Percentiles rank a stretch among this genome's conserved stretches.
Evolutionary conservation across 2,888 invertebrate species (phyloP).

Genomic region (Tetragonisca angustula): DNA sequence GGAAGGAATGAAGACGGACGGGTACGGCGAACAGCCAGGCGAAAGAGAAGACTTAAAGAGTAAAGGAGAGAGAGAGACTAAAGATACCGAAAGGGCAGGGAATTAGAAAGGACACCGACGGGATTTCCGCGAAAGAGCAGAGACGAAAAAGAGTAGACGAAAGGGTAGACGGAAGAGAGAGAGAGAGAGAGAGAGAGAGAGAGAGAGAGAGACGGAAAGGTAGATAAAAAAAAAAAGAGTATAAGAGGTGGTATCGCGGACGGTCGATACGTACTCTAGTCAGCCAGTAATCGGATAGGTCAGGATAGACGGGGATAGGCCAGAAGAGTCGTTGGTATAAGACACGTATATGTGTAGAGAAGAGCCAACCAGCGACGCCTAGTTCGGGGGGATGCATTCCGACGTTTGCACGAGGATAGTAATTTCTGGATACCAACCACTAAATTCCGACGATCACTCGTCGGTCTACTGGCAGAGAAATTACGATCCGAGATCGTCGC

Average conservation of each 20-base stretch:
- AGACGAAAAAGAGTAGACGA: not conserved
- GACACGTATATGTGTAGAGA: constrained; percentile 28
- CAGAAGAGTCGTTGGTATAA: constrained; percentile 48
- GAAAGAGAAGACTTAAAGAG: not conserved
- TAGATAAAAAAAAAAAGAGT: not conserved
- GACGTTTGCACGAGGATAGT: constrained; percentile 40
- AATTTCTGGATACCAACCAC: constrained; percentile 46
- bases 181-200: not conserved
- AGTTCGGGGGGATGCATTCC: constrained; percentile 44
- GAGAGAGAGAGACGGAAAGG: not conserved
- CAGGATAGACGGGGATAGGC: constrained; percentile 67
- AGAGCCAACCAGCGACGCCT: constrained; percentile 52
- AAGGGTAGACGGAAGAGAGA: not conserved
- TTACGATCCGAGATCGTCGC: constrained; percentile 43
- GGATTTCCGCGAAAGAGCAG: constrained; percentile 31
- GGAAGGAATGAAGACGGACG: constrained; percentile 27
- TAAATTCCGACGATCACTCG: constrained; percentile 49
- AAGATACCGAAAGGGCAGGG: constrained; percentile 16
- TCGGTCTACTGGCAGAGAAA: constrained; percentile 13
- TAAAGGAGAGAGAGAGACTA: not conserved
- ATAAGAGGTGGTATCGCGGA: not conserved
- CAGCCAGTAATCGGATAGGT: constrained; percentile 73
- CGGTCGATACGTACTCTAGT: constrained; percentile 76
- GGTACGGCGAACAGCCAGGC: not conserved
- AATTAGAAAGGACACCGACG: constrained; percentile 36